These are phyloP conservation scores for Chrosomus eos DNA, from an alignment of 2,797 vertebrate genomes.

Conservation along the genomic window DNA sequence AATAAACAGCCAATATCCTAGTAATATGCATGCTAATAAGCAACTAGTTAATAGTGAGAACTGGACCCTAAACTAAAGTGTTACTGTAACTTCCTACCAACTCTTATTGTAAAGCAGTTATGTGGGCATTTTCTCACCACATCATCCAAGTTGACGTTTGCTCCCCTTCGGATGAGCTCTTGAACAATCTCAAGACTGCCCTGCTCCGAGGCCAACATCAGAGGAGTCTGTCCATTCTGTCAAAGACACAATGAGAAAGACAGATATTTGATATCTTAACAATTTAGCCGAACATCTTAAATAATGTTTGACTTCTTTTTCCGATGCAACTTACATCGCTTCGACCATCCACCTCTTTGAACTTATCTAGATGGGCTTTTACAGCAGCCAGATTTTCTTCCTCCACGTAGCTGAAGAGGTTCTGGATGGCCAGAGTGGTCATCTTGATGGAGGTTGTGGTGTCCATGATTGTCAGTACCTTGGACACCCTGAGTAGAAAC, in stretches of 20 bases:
- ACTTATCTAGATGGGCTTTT: constrained; percentile 90
- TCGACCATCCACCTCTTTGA: constrained; percentile 95
- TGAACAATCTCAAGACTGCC: constrained; percentile 94
- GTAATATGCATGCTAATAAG: too few species aligned
- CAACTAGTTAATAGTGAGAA: too few species aligned
- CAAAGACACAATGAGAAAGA: constrained; percentile 46
- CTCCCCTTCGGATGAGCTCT: constrained; percentile 91
- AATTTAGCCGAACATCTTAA: background rate
- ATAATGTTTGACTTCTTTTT: background rate
- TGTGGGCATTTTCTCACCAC: constrained; percentile 76
- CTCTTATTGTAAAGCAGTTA: background rate
- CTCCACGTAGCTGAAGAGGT: constrained; percentile 92
- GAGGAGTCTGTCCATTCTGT: constrained; percentile 93
- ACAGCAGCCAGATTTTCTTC: constrained; percentile 93
- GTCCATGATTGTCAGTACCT: constrained; percentile 72
- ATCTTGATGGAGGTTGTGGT: constrained; percentile 86
- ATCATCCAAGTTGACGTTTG: constrained; percentile 95
- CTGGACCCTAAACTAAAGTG: background rate
- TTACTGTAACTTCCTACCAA: background rate
- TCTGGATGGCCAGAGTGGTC: constrained; percentile 93
- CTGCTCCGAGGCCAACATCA: constrained; percentile 96
- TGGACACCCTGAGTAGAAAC: constrained; percentile 45
- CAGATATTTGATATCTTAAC: background rate
- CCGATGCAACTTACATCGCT: constrained; percentile 84
- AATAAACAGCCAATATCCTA: too few species aligned